Evolutionary conservation across 2,888 invertebrate species (phyloP).

Genomic region (Ophion obscuratus): DNA sequence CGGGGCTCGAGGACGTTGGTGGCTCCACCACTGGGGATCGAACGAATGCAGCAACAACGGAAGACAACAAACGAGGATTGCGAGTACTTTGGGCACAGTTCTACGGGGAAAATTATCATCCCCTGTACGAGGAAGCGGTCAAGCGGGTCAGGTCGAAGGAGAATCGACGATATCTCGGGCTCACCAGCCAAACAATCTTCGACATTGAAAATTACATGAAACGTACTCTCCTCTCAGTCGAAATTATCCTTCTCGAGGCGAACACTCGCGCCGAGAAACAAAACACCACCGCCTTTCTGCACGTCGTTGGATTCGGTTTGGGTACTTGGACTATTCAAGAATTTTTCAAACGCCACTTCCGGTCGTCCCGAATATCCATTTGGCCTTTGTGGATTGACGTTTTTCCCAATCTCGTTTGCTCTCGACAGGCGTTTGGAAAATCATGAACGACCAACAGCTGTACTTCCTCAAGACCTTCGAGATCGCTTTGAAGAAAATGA

Average conservation of each 20-base stretch:
- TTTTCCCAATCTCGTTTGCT: neutral
- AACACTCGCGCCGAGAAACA: conserved; percentile 85
- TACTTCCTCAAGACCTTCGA: conserved; percentile 88
- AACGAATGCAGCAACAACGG: conserved; percentile 19
- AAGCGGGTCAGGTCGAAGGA: conserved; percentile 76
- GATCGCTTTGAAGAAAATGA: conserved; percentile 86
- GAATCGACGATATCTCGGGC: conserved; percentile 76
- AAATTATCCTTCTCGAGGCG: conserved; percentile 87
- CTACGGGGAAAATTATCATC: conserved; percentile 79
- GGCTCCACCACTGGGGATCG: neutral
- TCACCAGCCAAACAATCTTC: conserved; percentile 78
- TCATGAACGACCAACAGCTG: conserved; percentile 87
- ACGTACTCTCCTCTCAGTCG: conserved; percentile 84
- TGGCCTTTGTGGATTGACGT: too few relatives aligned
- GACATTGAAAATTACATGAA: conserved; percentile 83
- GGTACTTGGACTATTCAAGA: conserved; percentile 65
- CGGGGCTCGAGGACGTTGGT: conserved; percentile 67
- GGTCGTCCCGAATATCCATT: neutral
- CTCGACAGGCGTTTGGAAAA: conserved; percentile 87
- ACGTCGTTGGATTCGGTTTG: conserved; percentile 88
- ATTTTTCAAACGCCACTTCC: neutral
- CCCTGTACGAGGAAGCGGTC: conserved; percentile 77
- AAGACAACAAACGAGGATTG: conserved; percentile 74
- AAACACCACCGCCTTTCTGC: conserved; percentile 86
- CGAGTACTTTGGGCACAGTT: conserved; percentile 79